Evolutionary conservation across 2,797 vertebrate species (phyloP).

Genomic region (Eupleurogrammus muticus): DNA sequence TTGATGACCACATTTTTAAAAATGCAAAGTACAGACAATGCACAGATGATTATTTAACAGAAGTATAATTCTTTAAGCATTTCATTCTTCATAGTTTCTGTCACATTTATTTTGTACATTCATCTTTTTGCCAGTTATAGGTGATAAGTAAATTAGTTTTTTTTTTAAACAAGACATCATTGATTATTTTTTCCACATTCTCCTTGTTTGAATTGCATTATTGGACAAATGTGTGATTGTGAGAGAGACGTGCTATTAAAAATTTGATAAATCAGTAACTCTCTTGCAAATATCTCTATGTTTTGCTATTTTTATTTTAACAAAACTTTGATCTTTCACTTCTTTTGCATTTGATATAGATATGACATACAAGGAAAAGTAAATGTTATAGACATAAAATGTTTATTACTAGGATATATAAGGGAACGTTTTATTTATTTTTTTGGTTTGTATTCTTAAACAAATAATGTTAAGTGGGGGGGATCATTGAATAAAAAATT

Average conservation of each 20-base stretch:
- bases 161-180: neutral
- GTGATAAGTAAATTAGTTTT: neutral
- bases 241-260: constrained; percentile 58
- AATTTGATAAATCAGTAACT: constrained; percentile 29
- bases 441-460: constrained; percentile 1
- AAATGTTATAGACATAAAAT: neutral
- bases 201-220: constrained; percentile 10
- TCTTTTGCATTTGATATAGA: constrained; percentile 13
- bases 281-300: constrained; percentile 21
- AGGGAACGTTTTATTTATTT: neutral
- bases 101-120: constrained; percentile 14
- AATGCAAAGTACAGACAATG: neutral
- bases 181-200: constrained; percentile 10
- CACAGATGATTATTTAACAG: constrained; percentile 1
- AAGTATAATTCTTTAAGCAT: constrained; percentile 35
- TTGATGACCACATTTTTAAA: neutral
- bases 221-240: constrained; percentile 32
- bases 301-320: constrained; percentile 14
- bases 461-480: neutral
- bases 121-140: constrained; percentile 10
- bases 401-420: neutral
- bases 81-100: constrained; percentile 30
- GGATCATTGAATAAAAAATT: neutral
- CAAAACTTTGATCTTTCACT: constrained; percentile 3
- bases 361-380: neutral